Base-by-base conservation (phyloP, 2,797 vertebrate genomes). In the Danio tinwini region DNA sequence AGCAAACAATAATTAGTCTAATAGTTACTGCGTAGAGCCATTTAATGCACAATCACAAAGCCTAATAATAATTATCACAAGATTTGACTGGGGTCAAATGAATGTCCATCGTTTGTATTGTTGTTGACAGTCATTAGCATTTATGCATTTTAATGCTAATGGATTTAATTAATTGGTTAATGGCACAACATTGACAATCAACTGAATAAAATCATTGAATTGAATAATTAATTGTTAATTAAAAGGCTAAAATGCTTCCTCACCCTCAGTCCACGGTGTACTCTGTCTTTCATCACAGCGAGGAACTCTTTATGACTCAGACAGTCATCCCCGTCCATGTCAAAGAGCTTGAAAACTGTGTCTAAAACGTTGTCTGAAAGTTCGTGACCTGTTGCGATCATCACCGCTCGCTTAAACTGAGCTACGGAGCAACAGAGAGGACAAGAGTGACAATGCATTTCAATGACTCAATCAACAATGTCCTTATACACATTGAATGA, bases 271-370 rank as follows among this genome's bases (percentile, higher is more conserved):
- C 98, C 98, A 81, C 98, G 95, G 86, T 96, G 94, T 17, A 97
- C 94, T 84, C 98, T 74, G 89, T 98, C 97, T 53, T 93, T 96
- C 91, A 99, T 93, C 81, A 99, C 97, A 6, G 88, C 92, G 0
- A 99, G 91, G 88, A 99, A 98, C 81, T 99, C 97, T 81, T 94
- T 91, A 5, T 98, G 96, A 88, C 97, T 99, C 68, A 99, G 94
- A 86, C 97, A 95, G 88, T 96, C 93, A 87, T 99, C 98, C 77
- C 96, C 97, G 11, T 99, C 98, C 62, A 97, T 85, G 83, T 99
- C 97, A 72, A 99, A 99, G 84, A 99, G 96, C 89, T 98, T 98
- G 83, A 99, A 98, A 72, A 99, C 94, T 0, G 97, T 98, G 87
- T 98, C 97, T 89, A 99, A 87, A 59, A 99, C 94, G 0, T 94